These are phyloP conservation scores for Polyploca ridens DNA, from an alignment of 2,888 invertebrate genomes.

Conservation along the genomic window DNA sequence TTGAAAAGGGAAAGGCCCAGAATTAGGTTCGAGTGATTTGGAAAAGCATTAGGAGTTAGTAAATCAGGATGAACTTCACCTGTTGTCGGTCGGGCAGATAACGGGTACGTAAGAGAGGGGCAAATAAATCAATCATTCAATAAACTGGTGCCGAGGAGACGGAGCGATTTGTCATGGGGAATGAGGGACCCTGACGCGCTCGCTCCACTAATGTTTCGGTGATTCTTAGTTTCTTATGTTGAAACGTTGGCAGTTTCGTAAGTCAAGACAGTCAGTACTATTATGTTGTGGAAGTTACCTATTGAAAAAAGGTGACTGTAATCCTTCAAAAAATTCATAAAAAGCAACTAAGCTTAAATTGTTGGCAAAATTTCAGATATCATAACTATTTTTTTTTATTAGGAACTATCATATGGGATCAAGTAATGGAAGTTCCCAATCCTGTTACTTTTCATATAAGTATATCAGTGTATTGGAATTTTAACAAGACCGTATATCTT, in stretches of 20 bases:
- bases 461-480: background rate
- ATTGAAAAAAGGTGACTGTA: no score
- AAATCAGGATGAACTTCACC: conserved; percentile 74
- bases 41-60: conserved; percentile 75
- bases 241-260: conserved; percentile 16
- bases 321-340: no score
- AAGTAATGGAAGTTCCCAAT: no score
- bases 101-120: conserved; percentile 38
- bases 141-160: conserved; percentile 53
- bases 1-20: conserved; percentile 75
- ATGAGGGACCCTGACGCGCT: conserved; percentile 27
- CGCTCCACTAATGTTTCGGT: conserved; percentile 45
- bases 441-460: no score
- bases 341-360: no score
- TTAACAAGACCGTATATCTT: background rate
- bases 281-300: background rate
- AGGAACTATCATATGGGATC: no score
- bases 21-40: conserved; percentile 70
- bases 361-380: no score
- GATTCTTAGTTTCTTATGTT: conserved; percentile 25
- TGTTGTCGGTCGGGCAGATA: conserved; percentile 57
- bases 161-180: conserved; percentile 70
- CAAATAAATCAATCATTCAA: conserved; percentile 81
- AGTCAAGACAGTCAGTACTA: background rate
- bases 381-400: no score